Conservation (phyloP, 1,140 invertebrate species). For the Heliconius congener region DNA sequence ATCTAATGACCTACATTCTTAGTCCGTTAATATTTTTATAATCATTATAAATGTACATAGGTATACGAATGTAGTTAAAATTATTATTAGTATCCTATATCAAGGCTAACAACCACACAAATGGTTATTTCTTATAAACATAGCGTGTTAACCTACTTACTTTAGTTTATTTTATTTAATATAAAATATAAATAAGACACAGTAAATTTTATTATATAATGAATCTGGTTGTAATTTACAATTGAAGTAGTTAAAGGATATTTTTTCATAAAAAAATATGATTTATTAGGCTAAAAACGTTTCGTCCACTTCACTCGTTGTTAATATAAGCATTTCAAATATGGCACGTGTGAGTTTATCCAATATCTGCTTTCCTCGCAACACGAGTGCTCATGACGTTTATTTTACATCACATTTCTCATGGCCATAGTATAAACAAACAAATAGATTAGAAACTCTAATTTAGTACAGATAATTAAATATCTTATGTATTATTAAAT, state of each 20-base stretch:
- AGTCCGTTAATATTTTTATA: too few relatives aligned
- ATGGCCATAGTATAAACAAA: background rate
- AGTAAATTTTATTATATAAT: too few relatives aligned
- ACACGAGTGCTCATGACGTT: slow-evolving; percentile 20
- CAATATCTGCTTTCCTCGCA: slow-evolving; percentile 20
- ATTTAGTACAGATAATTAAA: background rate
- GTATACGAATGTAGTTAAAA: too few relatives aligned
- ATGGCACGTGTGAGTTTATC: slow-evolving; percentile 17
- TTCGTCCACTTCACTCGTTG: background rate
- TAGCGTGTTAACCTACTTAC: too few relatives aligned
- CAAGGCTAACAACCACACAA: too few relatives aligned
- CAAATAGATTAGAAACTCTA: background rate
- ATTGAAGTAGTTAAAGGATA: background rate
- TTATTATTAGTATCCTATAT: too few relatives aligned
- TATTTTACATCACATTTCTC: slow-evolving; percentile 6
- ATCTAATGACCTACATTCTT: too few relatives aligned
- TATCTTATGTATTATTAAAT: too few relatives aligned
- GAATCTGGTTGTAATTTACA: background rate
- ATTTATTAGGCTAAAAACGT: background rate
- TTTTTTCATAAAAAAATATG: background rate
- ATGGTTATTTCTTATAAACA: too few relatives aligned
- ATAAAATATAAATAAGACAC: too few relatives aligned
- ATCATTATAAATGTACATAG: too few relatives aligned
- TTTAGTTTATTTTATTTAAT: too few relatives aligned
- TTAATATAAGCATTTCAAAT: slow-evolving; percentile 1